Evolutionary conservation across 1,140 invertebrate species (phyloP).

Genomic region (Camponotus pennsylvanicus): DNA sequence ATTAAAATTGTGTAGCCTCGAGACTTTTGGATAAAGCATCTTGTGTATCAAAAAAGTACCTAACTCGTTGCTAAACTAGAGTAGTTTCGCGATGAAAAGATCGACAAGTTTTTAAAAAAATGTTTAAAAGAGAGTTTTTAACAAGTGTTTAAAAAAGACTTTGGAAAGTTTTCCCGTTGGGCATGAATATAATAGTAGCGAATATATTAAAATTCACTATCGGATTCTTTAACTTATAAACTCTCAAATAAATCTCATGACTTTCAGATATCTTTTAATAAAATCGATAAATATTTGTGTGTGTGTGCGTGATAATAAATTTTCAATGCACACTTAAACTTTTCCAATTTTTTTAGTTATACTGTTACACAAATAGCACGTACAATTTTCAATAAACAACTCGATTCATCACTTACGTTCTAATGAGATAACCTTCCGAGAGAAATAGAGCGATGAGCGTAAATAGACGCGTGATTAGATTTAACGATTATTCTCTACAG

Average conservation of each 20-base stretch:
- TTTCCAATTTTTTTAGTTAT: neutral
- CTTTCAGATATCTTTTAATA: neutral
- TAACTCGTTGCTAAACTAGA: neutral
- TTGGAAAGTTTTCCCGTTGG: neutral
- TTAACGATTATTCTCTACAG: neutral
- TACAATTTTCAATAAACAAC: neutral
- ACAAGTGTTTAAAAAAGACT: conserved; percentile 32
- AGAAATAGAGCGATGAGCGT: neutral
- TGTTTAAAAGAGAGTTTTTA: conserved; percentile 13
- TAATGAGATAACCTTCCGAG: neutral
- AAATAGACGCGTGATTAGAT: neutral
- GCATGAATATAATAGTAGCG: conserved; percentile 6
- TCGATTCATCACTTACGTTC: neutral
- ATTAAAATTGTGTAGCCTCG: neutral
- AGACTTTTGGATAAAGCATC: neutral
- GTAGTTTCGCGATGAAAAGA: conserved; percentile 1
- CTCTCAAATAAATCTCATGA: neutral
- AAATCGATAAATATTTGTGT: neutral
- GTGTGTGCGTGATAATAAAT: neutral
- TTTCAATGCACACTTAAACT: neutral
- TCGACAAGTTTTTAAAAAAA: conserved; percentile 13
- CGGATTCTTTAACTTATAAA: neutral
- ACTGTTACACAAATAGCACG: neutral
- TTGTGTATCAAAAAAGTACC: neutral
- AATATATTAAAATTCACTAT: conserved; percentile 28